A percentile compares a stretch with the other conserved stretches of the same genome.
phyloP scores from a whole-genome alignment of 2,797 vertebrate genomes.

The Podarcis lilfordi region DNA sequence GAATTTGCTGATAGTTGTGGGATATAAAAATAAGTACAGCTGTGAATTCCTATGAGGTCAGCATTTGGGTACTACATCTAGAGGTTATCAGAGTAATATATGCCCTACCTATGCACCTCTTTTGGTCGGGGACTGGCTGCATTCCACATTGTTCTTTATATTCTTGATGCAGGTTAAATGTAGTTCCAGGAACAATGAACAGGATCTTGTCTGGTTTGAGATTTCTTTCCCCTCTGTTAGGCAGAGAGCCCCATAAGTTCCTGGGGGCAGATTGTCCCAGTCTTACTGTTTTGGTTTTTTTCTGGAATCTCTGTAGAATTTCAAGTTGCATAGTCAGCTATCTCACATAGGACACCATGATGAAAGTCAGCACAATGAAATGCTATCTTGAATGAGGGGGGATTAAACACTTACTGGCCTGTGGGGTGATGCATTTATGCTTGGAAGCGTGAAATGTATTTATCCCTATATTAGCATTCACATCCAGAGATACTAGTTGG shows the following conservation, averaged over 20 bases:
- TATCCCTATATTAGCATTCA: conserved; percentile 40
- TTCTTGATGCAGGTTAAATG: neutral
- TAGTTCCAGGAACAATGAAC: neutral
- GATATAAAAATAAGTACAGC: neutral
- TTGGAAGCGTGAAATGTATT: conserved; percentile 18
- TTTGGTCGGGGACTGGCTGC: neutral
- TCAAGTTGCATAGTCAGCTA: neutral
- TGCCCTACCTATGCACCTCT: neutral
- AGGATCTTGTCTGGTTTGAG: neutral
- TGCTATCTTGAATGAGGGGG: conserved; percentile 14
- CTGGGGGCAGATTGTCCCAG: neutral
- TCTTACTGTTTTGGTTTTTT: neutral
- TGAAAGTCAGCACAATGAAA: conserved; percentile 18
- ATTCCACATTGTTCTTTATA: neutral
- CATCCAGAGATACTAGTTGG: neutral
- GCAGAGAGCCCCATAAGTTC: neutral
- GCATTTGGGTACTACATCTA: conserved; percentile 19
- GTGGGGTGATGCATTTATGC: conserved; percentile 16
- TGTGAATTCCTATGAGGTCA: neutral
- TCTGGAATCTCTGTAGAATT: neutral
- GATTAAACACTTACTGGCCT: conserved; percentile 21
- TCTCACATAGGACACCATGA: conserved; percentile 14
- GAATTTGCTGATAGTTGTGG: conserved; percentile 15
- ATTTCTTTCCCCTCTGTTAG: neutral
- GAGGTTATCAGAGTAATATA: neutral